A percentile compares a stretch with the other conserved stretches of the same genome.
Conservation (phyloP, 2,888 invertebrate genomes). For the Cremastinae sp. region DNA sequence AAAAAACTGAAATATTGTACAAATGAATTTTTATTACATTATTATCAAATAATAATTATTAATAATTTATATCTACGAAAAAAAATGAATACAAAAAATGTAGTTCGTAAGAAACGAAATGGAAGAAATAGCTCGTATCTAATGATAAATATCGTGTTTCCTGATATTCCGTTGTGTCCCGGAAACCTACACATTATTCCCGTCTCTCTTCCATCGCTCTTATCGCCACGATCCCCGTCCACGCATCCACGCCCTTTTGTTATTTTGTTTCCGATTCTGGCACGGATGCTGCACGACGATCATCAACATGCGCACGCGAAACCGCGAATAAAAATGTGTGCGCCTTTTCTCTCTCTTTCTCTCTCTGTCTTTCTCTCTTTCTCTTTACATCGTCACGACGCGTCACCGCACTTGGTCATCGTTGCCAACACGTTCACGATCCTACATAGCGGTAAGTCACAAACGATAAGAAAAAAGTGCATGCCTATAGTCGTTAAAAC, state of each 20-base stretch:
- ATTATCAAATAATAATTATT: too few relatives aligned
- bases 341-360: neutral
- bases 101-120: neutral
- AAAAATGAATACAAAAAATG: neutral
- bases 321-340: constrained; percentile 45
- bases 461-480: constrained; percentile 53
- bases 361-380: constrained; percentile 10
- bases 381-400: constrained; percentile 32
- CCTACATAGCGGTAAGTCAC: constrained; percentile 62
- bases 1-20: too few relatives aligned
- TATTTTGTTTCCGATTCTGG: constrained; percentile 71
- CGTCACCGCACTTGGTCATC: constrained; percentile 56
- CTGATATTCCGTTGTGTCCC: constrained; percentile 14
- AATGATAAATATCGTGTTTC: constrained; percentile 44
- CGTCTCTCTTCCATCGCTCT: constrained; percentile 44
- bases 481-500: constrained; percentile 48
- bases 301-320: constrained; percentile 56
- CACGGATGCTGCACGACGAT: constrained; percentile 71
- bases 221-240: constrained; percentile 51
- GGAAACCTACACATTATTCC: constrained; percentile 20
- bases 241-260: constrained; percentile 55
- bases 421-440: constrained; percentile 60
- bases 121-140: constrained; percentile 22
- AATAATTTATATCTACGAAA: too few relatives aligned
- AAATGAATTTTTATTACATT: too few relatives aligned